Evolutionary conservation across 2,113 vertebrate genomes (phyloP).

Genomic region (Herpailurus yagouaroundi): DNA sequence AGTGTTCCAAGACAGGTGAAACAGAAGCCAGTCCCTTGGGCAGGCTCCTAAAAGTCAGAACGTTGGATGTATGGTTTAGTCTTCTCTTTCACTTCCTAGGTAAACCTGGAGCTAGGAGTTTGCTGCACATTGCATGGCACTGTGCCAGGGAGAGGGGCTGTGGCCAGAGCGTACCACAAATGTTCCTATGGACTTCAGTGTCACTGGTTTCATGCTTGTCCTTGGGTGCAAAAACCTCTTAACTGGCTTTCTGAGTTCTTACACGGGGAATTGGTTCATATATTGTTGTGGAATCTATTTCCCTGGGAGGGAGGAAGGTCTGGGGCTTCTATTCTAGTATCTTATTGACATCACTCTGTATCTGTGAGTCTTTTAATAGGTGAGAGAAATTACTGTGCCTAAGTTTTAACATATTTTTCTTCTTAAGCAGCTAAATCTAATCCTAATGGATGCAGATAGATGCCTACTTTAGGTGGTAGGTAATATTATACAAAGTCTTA

Average conservation of each 20-base stretch:
- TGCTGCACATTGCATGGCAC: neutral
- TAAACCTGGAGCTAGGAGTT: neutral
- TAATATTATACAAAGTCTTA: neutral
- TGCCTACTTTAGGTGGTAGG: neutral
- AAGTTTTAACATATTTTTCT: neutral
- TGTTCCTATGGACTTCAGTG: neutral
- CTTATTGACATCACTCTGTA: neutral
- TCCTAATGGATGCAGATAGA: neutral
- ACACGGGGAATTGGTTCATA: neutral
- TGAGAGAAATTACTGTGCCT: neutral
- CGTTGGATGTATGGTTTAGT: neutral
- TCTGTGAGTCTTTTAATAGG: neutral
- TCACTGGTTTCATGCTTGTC: neutral
- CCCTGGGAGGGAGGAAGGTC: neutral
- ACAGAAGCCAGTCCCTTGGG: neutral
- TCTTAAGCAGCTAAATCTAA: neutral
- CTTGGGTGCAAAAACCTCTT: neutral
- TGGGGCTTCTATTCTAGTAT: neutral
- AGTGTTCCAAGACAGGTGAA: neutral
- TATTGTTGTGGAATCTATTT: slow-evolving; percentile 19
- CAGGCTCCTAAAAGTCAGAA: neutral
- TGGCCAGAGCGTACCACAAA: neutral
- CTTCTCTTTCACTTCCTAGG: neutral
- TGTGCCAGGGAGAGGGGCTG: neutral
- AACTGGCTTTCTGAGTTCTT: neutral